A percentile compares a stretch with the other conserved stretches of the same genome.
These are phyloP conservation scores for Paradoxurus hermaphroditus DNA, from an alignment of 2,113 vertebrate genomes.

Conservation along the genomic window DNA sequence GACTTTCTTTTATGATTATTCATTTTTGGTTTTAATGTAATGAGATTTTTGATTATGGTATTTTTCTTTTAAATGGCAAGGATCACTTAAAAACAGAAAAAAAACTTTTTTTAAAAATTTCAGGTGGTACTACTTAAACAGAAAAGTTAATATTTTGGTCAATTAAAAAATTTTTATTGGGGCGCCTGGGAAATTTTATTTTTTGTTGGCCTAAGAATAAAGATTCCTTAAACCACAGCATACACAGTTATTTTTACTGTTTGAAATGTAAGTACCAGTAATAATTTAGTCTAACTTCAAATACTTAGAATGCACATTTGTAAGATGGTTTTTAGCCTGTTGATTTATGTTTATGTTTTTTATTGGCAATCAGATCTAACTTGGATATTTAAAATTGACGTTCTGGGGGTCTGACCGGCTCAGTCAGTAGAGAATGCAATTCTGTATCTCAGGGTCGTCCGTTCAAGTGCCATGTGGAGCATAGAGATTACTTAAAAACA, in stretches of 20 bases:
- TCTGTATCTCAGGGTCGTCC: too few relatives aligned
- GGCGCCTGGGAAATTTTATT: too few relatives aligned
- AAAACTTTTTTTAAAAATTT: slow-evolving; percentile 34
- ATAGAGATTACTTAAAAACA: too few relatives aligned
- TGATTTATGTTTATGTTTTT: neutral
- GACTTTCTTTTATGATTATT: neutral
- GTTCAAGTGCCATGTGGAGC: too few relatives aligned
- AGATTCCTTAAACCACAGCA: neutral
- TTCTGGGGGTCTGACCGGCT: too few relatives aligned
- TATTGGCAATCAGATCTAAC: neutral
- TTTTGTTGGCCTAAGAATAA: slow-evolving; percentile 26
- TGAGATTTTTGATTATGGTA: neutral
- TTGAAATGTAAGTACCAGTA: neutral
- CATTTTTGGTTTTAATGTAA: slow-evolving; percentile 13
- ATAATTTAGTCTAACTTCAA: slow-evolving; percentile 38
- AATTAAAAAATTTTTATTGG: neutral
- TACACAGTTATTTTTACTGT: neutral
- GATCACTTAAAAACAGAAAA: slow-evolving; percentile 14
- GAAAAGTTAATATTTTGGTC: slow-evolving; percentile 18
- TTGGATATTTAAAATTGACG: neutral
- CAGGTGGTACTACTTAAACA: slow-evolving; percentile 12
- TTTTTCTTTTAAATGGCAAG: slow-evolving; percentile 6
- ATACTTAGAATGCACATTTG: neutral
- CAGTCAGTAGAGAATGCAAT: too few relatives aligned
- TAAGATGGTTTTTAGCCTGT: neutral